phyloP scores from a whole-genome alignment of 1,140 invertebrate genomes.

The Drosophila lacteicornis region DNA sequence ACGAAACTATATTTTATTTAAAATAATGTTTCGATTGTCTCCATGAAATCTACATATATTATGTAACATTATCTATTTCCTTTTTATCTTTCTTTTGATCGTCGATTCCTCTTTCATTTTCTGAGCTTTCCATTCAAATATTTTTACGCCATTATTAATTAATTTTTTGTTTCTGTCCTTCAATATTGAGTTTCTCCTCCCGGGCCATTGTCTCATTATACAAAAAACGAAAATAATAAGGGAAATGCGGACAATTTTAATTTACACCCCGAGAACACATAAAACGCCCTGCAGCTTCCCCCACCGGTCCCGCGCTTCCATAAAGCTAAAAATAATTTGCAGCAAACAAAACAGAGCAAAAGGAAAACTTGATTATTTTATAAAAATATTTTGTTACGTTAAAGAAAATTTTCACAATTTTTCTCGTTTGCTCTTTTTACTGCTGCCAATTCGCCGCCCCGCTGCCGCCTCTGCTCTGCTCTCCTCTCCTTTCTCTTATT shows the following conservation, averaged over 20 bases:
- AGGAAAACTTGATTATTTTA: conserved; percentile 78
- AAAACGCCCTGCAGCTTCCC: conserved; percentile 15
- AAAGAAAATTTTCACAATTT: conserved; percentile 65
- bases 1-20: no score
- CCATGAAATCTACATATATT: no score
- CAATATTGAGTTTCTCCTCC: conserved; percentile 34
- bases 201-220: conserved; percentile 26
- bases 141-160: conserved; percentile 55
- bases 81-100: conserved; percentile 32
- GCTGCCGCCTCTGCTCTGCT: no score
- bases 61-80: background rate
- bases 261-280: conserved; percentile 38
- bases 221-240: conserved; percentile 9
- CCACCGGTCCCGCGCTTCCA: background rate
- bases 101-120: conserved; percentile 12
- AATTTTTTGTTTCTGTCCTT: conserved; percentile 56
- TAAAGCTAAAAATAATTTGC: conserved; percentile 66
- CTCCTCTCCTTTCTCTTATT: conserved; percentile 16
- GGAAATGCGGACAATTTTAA: conserved; percentile 53
- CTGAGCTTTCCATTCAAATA: conserved; percentile 23
- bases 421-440: conserved; percentile 35
- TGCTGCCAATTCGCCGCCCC: background rate
- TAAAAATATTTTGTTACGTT: conserved; percentile 78
- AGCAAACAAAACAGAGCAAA: conserved; percentile 64
- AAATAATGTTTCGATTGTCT: no score